These are phyloP conservation scores for Zaprionus ornatus DNA, from an alignment of 1,140 invertebrate genomes.

Conservation along the genomic window DNA sequence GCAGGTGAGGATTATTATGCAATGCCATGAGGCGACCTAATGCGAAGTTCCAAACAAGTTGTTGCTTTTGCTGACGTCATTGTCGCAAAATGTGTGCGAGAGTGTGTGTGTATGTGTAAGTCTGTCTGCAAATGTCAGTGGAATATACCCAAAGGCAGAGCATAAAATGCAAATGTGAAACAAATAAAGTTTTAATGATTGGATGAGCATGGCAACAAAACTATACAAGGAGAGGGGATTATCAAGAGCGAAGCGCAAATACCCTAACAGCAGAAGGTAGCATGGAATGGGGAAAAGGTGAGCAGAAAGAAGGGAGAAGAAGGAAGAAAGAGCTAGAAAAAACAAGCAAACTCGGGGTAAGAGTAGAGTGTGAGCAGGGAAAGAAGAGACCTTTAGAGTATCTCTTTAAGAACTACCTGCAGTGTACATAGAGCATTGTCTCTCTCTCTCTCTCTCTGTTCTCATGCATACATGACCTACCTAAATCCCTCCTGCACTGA, in stretches of 20 bases:
- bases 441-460: no score
- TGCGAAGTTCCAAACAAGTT: slow-evolving; percentile 28
- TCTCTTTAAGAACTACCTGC: no score
- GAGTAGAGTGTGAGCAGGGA: background rate
- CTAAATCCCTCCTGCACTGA: background rate
- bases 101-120: slow-evolving; percentile 1
- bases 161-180: slow-evolving; percentile 61
- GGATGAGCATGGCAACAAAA: slow-evolving; percentile 12
- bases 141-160: slow-evolving; percentile 52
- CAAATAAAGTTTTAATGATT: slow-evolving; percentile 50
- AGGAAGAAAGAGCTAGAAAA: background rate
- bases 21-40: slow-evolving; percentile 22
- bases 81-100: background rate
- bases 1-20: slow-evolving; percentile 39
- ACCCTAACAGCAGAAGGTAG: background rate
- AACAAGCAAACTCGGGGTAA: background rate
- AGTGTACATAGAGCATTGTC: no score
- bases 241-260: background rate
- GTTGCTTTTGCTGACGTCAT: slow-evolving; percentile 33
- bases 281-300: background rate
- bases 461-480: background rate
- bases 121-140: slow-evolving; percentile 47
- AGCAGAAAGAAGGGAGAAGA: no score
- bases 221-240: background rate
- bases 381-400: no score